Conservation (phyloP, 1,140 invertebrate genomes). For the Drosophila orena region DNA sequence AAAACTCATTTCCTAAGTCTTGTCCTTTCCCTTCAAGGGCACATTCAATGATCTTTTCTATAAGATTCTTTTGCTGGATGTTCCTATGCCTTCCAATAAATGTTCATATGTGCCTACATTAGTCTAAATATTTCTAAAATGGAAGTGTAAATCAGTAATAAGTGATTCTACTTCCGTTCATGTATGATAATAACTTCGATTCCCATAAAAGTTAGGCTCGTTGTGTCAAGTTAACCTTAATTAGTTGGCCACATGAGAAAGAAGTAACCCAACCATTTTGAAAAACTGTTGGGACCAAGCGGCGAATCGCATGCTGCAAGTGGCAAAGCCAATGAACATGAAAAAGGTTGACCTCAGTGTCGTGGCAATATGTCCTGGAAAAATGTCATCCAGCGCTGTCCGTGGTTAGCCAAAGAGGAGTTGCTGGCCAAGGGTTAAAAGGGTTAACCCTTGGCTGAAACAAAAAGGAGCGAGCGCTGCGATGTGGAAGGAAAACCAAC, state of each 20-base stretch:
- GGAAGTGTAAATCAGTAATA: no score
- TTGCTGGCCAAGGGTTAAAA: conserved; percentile 75
- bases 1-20: not conserved
- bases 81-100: no score
- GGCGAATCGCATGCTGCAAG: conserved; percentile 12
- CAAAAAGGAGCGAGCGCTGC: conserved; percentile 21
- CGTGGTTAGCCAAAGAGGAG: conserved; percentile 72
- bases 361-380: conserved; percentile 72
- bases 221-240: conserved; percentile 1
- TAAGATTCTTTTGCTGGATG: no score
- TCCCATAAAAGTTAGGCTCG: not conserved
- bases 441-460: conserved; percentile 71
- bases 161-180: no score
- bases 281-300: conserved; percentile 3
- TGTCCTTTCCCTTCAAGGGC: not conserved
- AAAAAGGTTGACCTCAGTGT: conserved; percentile 81
- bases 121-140: no score
- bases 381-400: conserved; percentile 66
- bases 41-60: not conserved
- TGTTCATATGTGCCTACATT: no score
- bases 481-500: conserved; percentile 6
- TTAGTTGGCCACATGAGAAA: conserved; percentile 7
- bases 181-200: not conserved
- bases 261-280: conserved; percentile 1
- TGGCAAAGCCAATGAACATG: conserved; percentile 66